Evolutionary conservation across 92 coral and sea anemone species (phyloP).

Genomic region (Heteractis magnifica): DNA sequence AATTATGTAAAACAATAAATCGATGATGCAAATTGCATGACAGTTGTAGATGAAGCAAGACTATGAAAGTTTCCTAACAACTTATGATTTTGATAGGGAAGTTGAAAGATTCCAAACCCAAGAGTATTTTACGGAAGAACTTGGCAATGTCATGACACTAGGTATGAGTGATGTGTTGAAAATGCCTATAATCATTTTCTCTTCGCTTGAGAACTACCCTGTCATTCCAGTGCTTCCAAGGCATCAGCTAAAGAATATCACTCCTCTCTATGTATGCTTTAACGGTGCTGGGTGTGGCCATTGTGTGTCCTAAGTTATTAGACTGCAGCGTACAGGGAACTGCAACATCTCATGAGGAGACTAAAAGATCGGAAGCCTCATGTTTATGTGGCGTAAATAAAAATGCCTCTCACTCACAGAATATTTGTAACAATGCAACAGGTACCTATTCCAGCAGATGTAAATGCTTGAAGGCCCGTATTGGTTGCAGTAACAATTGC

Average conservation of each 20-base stretch:
- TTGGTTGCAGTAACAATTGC: not conserved
- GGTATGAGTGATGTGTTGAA: conserved; percentile 31
- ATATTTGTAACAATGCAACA: conserved; percentile 23
- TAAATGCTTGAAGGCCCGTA: conserved; percentile 23
- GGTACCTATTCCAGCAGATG: conserved; percentile 42
- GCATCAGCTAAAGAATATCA: too few species aligned
- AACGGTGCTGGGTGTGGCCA: too few species aligned
- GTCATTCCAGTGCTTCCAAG: too few species aligned
- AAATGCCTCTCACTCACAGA: conserved; percentile 12
- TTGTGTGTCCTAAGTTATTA: not conserved
- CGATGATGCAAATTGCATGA: too few species aligned
- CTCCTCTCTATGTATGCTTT: too few species aligned
- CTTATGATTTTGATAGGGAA: conserved; percentile 21
- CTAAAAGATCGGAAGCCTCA: too few species aligned
- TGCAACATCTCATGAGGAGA: too few species aligned
- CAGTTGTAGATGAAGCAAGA: too few species aligned
- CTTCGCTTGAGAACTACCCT: too few species aligned
- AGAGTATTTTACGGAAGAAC: conserved; percentile 27
- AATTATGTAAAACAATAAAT: too few species aligned
- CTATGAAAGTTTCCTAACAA: conserved; percentile 10
- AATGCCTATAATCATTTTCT: conserved; percentile 31
- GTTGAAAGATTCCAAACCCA: conserved; percentile 13
- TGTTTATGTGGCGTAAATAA: conserved; percentile 36
- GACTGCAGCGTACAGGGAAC: not conserved
- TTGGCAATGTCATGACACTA: conserved; percentile 31